Evolutionary conservation across 2,113 vertebrate genomes (phyloP).

Genomic region (Tragelaphus buxtoni): DNA sequence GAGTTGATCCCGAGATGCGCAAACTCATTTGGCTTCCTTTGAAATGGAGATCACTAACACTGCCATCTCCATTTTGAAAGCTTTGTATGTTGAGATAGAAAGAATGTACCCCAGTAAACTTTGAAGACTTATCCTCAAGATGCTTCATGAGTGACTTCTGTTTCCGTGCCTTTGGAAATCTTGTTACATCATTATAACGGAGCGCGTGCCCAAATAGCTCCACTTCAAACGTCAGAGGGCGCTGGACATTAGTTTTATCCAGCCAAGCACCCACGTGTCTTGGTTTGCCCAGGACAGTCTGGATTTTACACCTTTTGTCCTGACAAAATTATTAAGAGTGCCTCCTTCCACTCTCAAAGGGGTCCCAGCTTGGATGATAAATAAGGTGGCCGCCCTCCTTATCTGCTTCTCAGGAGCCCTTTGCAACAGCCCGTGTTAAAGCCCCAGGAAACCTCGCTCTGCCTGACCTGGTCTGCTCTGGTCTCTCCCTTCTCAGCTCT

Average conservation of each 20-base stretch:
- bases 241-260: background rate
- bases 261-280: background rate
- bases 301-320: background rate
- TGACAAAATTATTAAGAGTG: background rate
- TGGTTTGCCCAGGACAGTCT: background rate
- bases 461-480: background rate
- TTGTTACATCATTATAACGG: background rate
- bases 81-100: conserved; percentile 22
- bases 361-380: background rate
- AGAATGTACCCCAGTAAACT: background rate
- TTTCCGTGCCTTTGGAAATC: background rate
- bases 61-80: background rate
- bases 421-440: background rate
- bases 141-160: background rate
- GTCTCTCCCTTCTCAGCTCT: background rate
- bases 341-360: background rate
- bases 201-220: background rate
- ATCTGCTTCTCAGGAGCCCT: background rate
- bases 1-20: background rate
- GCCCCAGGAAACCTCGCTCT: background rate
- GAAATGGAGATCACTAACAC: background rate
- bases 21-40: background rate
- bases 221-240: background rate
- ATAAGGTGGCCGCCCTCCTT: background rate
- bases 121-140: background rate